A percentile compares a stretch with the other conserved stretches of the same genome.
phyloP scores from a whole-genome alignment of 2,888 invertebrate species.

The Chrysotoxum bicinctum region DNA sequence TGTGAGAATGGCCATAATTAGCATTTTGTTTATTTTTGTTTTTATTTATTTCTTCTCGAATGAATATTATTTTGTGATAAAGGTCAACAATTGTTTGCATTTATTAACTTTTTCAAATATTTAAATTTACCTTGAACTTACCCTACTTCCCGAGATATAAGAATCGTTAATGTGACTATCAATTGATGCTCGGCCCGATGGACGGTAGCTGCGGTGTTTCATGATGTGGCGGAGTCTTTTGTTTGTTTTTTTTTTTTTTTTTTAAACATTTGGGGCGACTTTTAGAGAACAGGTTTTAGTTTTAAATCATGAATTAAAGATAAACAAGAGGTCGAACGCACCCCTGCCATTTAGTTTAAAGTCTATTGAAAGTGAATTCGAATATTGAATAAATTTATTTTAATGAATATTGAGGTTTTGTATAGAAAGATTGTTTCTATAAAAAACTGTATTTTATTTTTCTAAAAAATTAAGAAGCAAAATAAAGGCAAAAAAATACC shows the following conservation, averaged over 20 bases:
- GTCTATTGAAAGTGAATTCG: not conserved
- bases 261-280: not conserved
- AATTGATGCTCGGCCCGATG: not conserved
- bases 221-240: not conserved
- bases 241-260: not conserved
- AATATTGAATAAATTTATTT: not conserved
- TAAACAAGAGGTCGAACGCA: not conserved
- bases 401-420: too few species aligned
- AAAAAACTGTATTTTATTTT: too few species aligned
- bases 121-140: slow-evolving; percentile 35
- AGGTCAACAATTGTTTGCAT: slow-evolving; percentile 16
- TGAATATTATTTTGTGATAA: slow-evolving; percentile 12
- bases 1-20: not conserved
- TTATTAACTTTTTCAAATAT: not conserved
- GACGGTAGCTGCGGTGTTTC: not conserved
- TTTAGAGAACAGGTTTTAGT: not conserved
- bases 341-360: not conserved
- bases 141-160: slow-evolving; percentile 30
- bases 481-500: too few species aligned
- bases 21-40: not conserved
- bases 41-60: not conserved
- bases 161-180: not conserved
- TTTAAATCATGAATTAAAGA: not conserved
- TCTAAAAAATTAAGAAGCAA: too few species aligned
- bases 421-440: too few species aligned